A percentile compares a stretch with the other conserved stretches of the same genome.
Evolutionary conservation across 2,113 vertebrate genomes (phyloP).

Genomic region (Synodontis membranacea): DNA sequence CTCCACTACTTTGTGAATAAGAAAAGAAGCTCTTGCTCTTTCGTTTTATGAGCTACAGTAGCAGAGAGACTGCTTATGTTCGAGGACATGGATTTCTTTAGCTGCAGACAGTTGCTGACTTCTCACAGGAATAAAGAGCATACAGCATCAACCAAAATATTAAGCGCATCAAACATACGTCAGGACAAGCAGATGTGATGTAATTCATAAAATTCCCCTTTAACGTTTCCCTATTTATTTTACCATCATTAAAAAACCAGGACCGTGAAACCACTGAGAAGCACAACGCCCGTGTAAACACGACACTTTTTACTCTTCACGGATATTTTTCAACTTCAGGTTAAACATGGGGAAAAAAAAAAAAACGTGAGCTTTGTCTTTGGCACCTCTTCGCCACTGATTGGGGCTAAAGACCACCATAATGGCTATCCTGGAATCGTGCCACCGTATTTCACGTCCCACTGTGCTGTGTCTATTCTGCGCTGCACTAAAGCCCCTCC

Average conservation of each 20-base stretch:
- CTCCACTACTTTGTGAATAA: neutral
- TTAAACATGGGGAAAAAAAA: no score
- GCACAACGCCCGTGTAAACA: neutral
- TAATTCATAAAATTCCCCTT: neutral
- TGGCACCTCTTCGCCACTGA: neutral
- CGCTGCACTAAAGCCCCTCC: slow-evolving; percentile 21
- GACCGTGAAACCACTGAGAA: neutral
- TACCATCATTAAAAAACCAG: neutral
- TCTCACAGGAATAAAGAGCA: neutral
- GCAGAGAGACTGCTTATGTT: neutral
- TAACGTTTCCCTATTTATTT: neutral
- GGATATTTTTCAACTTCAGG: neutral
- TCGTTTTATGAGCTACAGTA: neutral
- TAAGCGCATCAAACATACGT: neutral
- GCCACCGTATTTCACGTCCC: neutral
- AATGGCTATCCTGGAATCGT: slow-evolving; percentile 10
- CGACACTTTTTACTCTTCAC: neutral
- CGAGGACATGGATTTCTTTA: neutral
- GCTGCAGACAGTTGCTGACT: neutral
- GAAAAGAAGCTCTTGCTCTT: neutral
- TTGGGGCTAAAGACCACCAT: slow-evolving; percentile 12
- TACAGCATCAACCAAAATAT: neutral
- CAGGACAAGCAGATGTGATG: neutral
- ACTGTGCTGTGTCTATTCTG: slow-evolving; percentile 33
- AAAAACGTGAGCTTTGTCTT: no score